These are phyloP conservation scores for Coenobita brevimanus DNA, from an alignment of 1,140 invertebrate species.

Conservation along the genomic window DNA sequence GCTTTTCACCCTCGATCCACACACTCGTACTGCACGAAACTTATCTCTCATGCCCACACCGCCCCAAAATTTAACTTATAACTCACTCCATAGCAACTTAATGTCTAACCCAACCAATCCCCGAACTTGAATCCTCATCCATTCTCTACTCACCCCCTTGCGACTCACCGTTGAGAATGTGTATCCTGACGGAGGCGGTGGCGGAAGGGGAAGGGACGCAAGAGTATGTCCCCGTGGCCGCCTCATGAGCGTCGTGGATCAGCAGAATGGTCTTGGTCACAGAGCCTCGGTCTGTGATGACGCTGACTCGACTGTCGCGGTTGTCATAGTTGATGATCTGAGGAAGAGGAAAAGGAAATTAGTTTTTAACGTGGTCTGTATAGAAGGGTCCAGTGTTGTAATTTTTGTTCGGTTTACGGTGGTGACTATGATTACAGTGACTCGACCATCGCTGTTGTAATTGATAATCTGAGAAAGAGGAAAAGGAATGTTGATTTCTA, in stretches of 20 bases:
- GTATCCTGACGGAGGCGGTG: conserved; percentile 67
- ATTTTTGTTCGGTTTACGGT: no score
- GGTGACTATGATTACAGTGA: conserved; percentile 63
- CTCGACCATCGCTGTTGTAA: conserved; percentile 59
- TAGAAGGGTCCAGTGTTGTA: no score
- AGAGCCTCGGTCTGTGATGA: conserved; percentile 60
- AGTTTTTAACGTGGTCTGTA: background rate
- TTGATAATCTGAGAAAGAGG: conserved; percentile 53
- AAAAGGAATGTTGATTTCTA: background rate
- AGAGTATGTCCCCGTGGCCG: conserved; percentile 63
- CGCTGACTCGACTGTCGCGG: conserved; percentile 56
- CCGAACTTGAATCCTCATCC: background rate
- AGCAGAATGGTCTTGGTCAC: conserved; percentile 66
- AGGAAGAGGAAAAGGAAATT: background rate
- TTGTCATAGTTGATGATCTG: conserved; percentile 69
- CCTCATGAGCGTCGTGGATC: conserved; percentile 65
- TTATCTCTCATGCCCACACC: no score
- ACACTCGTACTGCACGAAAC: no score
- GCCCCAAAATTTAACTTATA: no score
- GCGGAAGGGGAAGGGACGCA: conserved; percentile 65
- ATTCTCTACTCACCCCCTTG: background rate
- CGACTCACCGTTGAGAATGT: conserved; percentile 66
- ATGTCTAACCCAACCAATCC: no score
- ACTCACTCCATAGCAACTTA: no score
- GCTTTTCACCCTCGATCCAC: no score